These are phyloP conservation scores for Chaetodon trifascialis DNA, from an alignment of 2,113 vertebrate species.

Conservation along the genomic window DNA sequence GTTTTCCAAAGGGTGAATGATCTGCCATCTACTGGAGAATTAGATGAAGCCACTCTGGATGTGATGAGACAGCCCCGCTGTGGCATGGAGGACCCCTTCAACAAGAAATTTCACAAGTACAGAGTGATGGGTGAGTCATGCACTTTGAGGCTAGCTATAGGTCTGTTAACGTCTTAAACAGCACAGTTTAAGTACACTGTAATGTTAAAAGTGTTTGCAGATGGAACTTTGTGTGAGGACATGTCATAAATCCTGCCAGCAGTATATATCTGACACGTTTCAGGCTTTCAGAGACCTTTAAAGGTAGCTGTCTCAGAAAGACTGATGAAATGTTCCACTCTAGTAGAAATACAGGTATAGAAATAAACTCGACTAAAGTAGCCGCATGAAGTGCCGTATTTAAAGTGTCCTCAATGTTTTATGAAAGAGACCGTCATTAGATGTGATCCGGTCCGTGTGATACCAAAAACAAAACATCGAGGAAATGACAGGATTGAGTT, in stretches of 20 bases:
- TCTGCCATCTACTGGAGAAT: constrained; percentile 83
- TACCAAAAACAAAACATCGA: too few species aligned
- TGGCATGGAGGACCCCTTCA: constrained; percentile 90
- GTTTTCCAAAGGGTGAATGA: constrained; percentile 86
- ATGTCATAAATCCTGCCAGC: not conserved
- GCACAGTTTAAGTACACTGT: not conserved
- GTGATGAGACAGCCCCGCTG: constrained; percentile 90
- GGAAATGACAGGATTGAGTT: too few species aligned
- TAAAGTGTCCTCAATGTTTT: too few species aligned
- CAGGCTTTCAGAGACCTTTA: not conserved
- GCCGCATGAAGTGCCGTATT: too few species aligned
- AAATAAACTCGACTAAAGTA: too few species aligned
- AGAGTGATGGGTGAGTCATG: constrained; percentile 84
- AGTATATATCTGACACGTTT: not conserved
- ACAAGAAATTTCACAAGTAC: constrained; percentile 87
- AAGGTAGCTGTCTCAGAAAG: not conserved
- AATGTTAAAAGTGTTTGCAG: not conserved
- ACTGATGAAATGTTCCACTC: too few species aligned
- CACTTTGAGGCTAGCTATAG: too few species aligned
- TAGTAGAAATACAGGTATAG: too few species aligned
- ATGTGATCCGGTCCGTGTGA: too few species aligned
- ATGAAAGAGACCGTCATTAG: too few species aligned
- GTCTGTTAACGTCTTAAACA: not conserved
- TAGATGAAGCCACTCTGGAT: constrained; percentile 83
- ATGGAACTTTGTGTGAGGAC: not conserved